Evolutionary conservation across 1,140 invertebrate species (phyloP).

Genomic region (Cyrtorhinus lividipennis): DNA sequence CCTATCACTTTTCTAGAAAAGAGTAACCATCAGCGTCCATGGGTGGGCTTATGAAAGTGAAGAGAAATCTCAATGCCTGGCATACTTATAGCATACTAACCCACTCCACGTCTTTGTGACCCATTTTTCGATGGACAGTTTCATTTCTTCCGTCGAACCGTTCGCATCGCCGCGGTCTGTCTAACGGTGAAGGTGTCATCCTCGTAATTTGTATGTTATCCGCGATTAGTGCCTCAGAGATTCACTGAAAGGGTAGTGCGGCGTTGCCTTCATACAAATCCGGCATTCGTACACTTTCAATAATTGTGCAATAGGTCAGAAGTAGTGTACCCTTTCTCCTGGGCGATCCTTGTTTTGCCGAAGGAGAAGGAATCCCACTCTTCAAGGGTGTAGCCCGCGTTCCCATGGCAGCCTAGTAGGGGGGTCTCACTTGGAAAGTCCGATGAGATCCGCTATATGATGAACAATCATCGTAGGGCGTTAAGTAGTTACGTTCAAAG

Average conservation of each 20-base stretch:
- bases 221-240: no score
- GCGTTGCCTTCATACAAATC: no score
- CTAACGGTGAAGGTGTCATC: no score
- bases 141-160: neutral
- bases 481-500: neutral
- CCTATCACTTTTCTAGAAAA: no score
- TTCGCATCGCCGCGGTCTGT: neutral
- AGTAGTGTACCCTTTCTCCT: neutral
- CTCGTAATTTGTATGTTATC: no score
- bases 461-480: slow-evolving; percentile 1
- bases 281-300: no score
- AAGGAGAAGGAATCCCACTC: neutral
- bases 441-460: neutral
- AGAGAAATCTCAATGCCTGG: neutral
- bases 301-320: slow-evolving; percentile 8
- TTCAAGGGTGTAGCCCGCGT: no score
- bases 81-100: slow-evolving; percentile 11
- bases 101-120: slow-evolving; percentile 6
- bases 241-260: no score
- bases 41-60: neutral
- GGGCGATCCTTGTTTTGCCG: no score
- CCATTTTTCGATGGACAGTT: neutral
- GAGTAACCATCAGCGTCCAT: no score
- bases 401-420: neutral
- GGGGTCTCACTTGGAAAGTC: neutral